Evolutionary conservation across 2,888 invertebrate genomes (phyloP).

Genomic region (Hirudinaria manillensis): DNA sequence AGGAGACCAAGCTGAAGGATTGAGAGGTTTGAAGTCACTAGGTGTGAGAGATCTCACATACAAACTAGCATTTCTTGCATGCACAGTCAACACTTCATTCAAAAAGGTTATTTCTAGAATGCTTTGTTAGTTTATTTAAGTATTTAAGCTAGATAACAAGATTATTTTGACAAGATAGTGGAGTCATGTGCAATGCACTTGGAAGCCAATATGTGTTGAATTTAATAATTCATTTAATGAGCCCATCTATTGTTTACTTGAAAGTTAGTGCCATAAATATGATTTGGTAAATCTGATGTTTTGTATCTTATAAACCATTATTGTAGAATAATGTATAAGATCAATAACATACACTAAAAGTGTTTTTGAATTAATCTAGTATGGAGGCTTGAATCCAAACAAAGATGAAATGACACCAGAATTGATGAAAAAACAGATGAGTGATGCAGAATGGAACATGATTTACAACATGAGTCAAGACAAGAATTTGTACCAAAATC

Average conservation of each 20-base stretch:
- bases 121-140: not conserved
- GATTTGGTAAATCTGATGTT: too few species aligned
- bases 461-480: conserved; percentile 96
- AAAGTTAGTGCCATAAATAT: too few species aligned
- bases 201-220: too few species aligned
- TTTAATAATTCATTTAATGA: too few species aligned
- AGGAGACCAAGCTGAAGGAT: conserved; percentile 61
- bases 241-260: too few species aligned
- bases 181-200: too few species aligned
- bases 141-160: too few species aligned
- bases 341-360: too few species aligned
- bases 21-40: conserved; percentile 76
- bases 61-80: conserved; percentile 86
- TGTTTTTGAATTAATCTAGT: conserved; percentile 27
- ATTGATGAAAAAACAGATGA: conserved; percentile 87
- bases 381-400: conserved; percentile 56
- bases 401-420: conserved; percentile 85
- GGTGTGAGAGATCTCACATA: conserved; percentile 80
- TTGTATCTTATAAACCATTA: too few species aligned
- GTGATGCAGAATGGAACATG: conserved; percentile 71
- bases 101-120: conserved; percentile 58
- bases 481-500: conserved; percentile 75
- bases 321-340: too few species aligned
- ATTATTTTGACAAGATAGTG: too few species aligned
- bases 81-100: conserved; percentile 79